Evolutionary conservation across 2,797 vertebrate species (phyloP).

Genomic region (Enteromius trimaculatus): DNA sequence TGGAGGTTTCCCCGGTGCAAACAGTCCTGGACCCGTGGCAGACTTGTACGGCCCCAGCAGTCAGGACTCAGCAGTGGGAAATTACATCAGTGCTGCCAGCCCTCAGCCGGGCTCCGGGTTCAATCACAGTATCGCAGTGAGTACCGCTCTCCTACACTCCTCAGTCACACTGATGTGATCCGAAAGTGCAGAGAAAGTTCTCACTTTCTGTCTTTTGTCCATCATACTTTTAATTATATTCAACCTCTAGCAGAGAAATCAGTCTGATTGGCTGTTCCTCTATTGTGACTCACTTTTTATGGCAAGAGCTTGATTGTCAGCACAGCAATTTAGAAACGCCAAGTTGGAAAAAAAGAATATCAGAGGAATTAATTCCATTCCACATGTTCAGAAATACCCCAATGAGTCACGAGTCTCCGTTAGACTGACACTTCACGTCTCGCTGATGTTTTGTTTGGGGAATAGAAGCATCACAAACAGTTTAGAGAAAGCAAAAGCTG

Average conservation of each 20-base stretch:
- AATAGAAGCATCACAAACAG: constrained; percentile 54
- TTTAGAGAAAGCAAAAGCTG: constrained; percentile 50
- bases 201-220: not conserved
- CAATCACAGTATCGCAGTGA: constrained; percentile 94
- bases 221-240: constrained; percentile 72
- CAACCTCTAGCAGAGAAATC: constrained; percentile 6
- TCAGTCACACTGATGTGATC: constrained; percentile 22
- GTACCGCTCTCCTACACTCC: constrained; percentile 62
- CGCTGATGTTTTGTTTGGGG: constrained; percentile 80
- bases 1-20: constrained; percentile 94
- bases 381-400: constrained; percentile 17
- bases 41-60: constrained; percentile 94
- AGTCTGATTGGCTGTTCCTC: constrained; percentile 30
- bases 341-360: constrained; percentile 22
- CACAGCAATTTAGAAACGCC: constrained; percentile 22
- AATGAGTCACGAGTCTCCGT: constrained; percentile 42
- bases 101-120: constrained; percentile 97
- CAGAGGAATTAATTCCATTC: constrained; percentile 36
- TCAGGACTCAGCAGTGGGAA: constrained; percentile 94
- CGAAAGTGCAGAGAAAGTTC: constrained; percentile 22
- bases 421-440: constrained; percentile 19
- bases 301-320: constrained; percentile 24
- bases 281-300: constrained; percentile 33
- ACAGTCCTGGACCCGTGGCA: constrained; percentile 96
- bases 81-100: constrained; percentile 88